Conservation (phyloP, 1,140 invertebrate species). For the Drosophila bifasciata region DNA sequence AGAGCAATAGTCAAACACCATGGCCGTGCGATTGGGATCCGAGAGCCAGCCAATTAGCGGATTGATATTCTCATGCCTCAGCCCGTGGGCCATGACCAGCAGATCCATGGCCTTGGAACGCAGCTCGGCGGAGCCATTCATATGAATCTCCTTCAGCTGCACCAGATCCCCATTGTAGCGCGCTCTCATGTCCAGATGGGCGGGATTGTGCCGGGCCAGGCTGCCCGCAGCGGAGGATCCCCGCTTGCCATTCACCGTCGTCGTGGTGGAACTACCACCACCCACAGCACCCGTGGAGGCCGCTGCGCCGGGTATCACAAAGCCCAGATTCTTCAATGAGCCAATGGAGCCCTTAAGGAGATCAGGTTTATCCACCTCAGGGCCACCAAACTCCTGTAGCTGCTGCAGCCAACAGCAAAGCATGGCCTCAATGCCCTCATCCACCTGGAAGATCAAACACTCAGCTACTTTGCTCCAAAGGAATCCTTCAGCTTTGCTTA, state of each 20-base stretch:
- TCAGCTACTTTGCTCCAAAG: too few species aligned
- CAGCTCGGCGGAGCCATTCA: slow-evolving; percentile 88
- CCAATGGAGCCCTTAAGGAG: slow-evolving; percentile 90
- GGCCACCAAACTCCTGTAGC: slow-evolving; percentile 91
- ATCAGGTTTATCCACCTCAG: slow-evolving; percentile 92
- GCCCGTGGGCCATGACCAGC: slow-evolving; percentile 91
- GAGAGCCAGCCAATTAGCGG: slow-evolving; percentile 91
- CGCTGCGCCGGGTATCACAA: slow-evolving; percentile 81
- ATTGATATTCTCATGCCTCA: slow-evolving; percentile 95
- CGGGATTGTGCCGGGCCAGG: slow-evolving; percentile 86
- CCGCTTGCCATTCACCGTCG: slow-evolving; percentile 67
- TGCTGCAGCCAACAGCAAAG: slow-evolving; percentile 92
- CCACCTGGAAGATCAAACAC: slow-evolving; percentile 85
- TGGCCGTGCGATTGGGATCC: slow-evolving; percentile 88
- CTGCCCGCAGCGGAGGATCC: slow-evolving; percentile 85
- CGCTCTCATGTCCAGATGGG: slow-evolving; percentile 89
- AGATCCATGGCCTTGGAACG: slow-evolving; percentile 92
- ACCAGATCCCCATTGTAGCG: slow-evolving; percentile 95
- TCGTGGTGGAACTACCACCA: slow-evolving; percentile 85
- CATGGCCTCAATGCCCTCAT: slow-evolving; percentile 92
- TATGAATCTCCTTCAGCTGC: slow-evolving; percentile 89
- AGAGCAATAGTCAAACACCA: slow-evolving; percentile 93
- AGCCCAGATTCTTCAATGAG: slow-evolving; percentile 86
- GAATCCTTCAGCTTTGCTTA: slow-evolving; percentile 79
- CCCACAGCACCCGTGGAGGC: slow-evolving; percentile 82